Evolutionary conservation across 1,140 invertebrate species (phyloP).

Genomic region (Rhopalosiphum maidis): DNA sequence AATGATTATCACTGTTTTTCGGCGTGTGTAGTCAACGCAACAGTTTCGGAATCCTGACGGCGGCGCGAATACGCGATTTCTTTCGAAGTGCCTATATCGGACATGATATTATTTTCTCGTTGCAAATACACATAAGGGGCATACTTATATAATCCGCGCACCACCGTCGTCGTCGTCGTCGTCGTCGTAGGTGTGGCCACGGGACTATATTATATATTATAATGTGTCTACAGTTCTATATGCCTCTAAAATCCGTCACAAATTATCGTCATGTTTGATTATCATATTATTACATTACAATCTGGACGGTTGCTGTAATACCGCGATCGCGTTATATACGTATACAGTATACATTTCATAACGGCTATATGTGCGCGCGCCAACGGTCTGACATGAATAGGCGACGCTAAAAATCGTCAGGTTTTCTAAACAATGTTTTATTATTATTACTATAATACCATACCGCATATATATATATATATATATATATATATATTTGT

Average conservation of each 20-base stretch:
- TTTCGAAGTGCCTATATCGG: no score
- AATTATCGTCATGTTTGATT: constrained; percentile 57
- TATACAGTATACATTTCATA: constrained; percentile 1
- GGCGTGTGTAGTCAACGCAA: neutral
- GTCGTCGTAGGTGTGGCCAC: neutral
- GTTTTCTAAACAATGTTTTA: constrained; percentile 33
- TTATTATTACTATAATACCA: neutral
- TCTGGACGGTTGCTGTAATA: constrained; percentile 33
- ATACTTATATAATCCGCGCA: neutral
- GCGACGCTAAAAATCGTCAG: constrained; percentile 14
- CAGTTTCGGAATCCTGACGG: neutral
- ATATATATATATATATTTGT: neutral
- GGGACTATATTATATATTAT: no score
- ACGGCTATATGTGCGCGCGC: constrained; percentile 10
- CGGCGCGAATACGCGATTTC: neutral
- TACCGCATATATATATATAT: no score
- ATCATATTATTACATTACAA: constrained; percentile 46
- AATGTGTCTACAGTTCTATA: neutral
- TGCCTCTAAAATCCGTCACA: constrained; percentile 47
- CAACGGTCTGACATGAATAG: constrained; percentile 40
- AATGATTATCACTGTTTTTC: neutral
- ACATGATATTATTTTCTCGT: neutral
- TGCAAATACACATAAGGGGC: no score
- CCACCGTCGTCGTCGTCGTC: neutral
- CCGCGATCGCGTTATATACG: neutral